These are phyloP conservation scores for Rhabditoides inermis DNA, from an alignment of 2,888 invertebrate genomes.

Conservation along the genomic window DNA sequence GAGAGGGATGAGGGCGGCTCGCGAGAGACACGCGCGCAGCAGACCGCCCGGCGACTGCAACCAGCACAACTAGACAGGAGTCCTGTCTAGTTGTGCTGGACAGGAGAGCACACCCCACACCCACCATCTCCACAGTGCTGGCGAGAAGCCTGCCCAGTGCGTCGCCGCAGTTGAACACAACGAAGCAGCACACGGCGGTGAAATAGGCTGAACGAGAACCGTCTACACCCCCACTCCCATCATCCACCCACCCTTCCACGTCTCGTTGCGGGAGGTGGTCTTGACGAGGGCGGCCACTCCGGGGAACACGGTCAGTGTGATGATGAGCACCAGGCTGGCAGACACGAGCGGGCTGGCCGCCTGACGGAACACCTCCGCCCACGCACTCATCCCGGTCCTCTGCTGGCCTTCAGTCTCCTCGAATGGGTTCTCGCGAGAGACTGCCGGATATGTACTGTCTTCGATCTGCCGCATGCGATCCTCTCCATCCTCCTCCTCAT, in stretches of 20 bases:
- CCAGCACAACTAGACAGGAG: neutral
- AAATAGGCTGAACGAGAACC: conserved; percentile 25
- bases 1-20: neutral
- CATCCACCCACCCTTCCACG: conserved; percentile 23
- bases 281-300: conserved; percentile 26
- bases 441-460: too few relatives aligned
- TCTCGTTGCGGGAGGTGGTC: conserved; percentile 19
- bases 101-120: neutral
- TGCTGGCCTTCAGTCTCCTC: too few relatives aligned
- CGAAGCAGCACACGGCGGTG: conserved; percentile 28
- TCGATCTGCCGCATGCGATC: too few relatives aligned
- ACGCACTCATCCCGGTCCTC: too few relatives aligned
- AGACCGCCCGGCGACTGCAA: neutral
- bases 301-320: conserved; percentile 26
- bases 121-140: conserved; percentile 16
- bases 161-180: conserved; percentile 30
- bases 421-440: too few relatives aligned
- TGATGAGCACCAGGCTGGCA: conserved; percentile 15
- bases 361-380: conserved; percentile 1
- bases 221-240: neutral
- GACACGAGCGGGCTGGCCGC: conserved; percentile 8
- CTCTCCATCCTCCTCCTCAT: too few relatives aligned
- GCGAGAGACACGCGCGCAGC: neutral
- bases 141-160: conserved; percentile 21
- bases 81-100: too few relatives aligned